phyloP scores from a whole-genome alignment of 2,888 invertebrate species.

The Drosophila lacicola region DNA sequence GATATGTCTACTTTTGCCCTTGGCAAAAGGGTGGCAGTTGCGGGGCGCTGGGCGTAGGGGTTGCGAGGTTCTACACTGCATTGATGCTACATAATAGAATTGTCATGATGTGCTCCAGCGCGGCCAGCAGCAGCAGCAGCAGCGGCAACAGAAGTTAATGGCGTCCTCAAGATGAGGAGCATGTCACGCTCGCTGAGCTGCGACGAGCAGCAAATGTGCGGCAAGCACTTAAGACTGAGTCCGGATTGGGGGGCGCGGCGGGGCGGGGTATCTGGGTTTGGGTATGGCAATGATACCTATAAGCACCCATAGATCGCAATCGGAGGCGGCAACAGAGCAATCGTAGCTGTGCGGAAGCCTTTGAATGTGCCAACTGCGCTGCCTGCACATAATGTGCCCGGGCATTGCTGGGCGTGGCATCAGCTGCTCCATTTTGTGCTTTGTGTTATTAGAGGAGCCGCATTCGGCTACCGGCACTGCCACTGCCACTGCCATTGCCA shows the following conservation, averaged over 20 bases:
- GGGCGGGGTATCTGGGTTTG: neutral
- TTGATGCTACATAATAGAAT: conserved; percentile 62
- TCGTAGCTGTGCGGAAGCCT: conserved; percentile 21
- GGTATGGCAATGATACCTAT: conserved; percentile 21
- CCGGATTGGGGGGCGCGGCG: neutral
- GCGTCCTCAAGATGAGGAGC: conserved; percentile 67
- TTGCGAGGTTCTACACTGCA: conserved; percentile 49
- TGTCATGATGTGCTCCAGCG: conserved; percentile 66
- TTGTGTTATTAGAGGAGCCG: conserved; percentile 12
- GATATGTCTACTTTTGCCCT: conserved; percentile 43
- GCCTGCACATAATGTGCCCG: conserved; percentile 55
- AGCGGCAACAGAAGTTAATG: conserved; percentile 58
- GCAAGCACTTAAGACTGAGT: conserved; percentile 55
- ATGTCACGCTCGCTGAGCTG: conserved; percentile 79
- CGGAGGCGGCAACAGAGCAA: conserved; percentile 8
- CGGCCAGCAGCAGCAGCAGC: conserved; percentile 43
- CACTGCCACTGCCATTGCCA: no score
- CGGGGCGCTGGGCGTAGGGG: neutral
- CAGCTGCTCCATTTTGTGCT: neutral
- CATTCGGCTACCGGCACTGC: no score
- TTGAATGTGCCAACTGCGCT: conserved; percentile 38
- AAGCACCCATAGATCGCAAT: conserved; percentile 32
- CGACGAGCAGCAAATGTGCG: conserved; percentile 64
- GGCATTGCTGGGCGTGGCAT: conserved; percentile 32
- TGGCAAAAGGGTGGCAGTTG: conserved; percentile 20